Evolutionary conservation across 2,113 vertebrate genomes (phyloP), one percentile per base, ranked within the genome.

Genomic region (Tor tambroides): DNA sequence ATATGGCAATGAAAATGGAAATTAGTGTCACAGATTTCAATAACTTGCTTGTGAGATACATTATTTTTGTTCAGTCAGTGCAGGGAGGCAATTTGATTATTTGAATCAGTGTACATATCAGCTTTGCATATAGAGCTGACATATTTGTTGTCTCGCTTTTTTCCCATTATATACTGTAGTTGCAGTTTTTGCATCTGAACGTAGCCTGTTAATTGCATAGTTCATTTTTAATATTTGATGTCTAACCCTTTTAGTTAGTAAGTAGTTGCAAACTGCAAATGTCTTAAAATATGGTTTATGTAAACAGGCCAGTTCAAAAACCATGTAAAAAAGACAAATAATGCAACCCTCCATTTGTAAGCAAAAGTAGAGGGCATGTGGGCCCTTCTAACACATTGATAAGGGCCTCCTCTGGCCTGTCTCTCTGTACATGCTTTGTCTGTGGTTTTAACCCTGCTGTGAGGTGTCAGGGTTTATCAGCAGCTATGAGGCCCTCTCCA

Each of bases 381-480:
- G 61, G 23, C 23, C 83, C 71, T 82, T 49, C 51, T 12, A 78
- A 11, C 65, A 59, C 76, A 26, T 2, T 9, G 75, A 59, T 80
- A 72, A 61, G 38, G 41, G 28, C 56, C 28, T 4, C 83, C 9
- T 75, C 56, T 84, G 23, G 65, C 63, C 83, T 23, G 54, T 82
- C 67, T 77, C 43, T 30, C 75, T 75, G 63, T 56, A 75, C 56
- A 75, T n/a, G 43, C 30, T 80, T 89, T 90, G 86, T 78, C 78
- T 87, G 85, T 91, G 88, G 89, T 91, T 94, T 90, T 92, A 90
- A 90, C 89, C 89, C 86, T 89, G 21, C 89, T 87, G 86, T 87
- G 91, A 92, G 90, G 81, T 88, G 61, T 92, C 90, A 23, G 87
- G 87, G 89, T 91, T 93, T 92, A 92, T 95, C 94, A 88, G 87